Evolutionary conservation across 2,113 vertebrate genomes (phyloP).

Genomic region (Thalassarche chlororhynchos): DNA sequence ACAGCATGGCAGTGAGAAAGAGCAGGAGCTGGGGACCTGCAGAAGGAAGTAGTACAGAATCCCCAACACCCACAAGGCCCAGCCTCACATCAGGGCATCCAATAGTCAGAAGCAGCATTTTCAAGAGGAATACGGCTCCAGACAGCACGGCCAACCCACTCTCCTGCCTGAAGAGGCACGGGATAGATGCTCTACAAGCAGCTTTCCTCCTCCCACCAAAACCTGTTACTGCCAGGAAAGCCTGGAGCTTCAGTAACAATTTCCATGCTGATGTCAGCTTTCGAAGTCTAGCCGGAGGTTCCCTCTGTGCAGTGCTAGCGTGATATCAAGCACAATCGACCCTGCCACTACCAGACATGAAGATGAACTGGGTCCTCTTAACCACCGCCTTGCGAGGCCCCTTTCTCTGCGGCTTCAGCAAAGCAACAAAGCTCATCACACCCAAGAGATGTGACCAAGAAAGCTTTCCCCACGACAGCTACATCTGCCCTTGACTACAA

Average conservation of each 20-base stretch:
- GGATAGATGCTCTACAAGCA: neutral
- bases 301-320: fast-evolving
- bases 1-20: neutral
- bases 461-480: neutral
- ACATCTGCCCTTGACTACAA: neutral
- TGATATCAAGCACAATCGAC: fast-evolving
- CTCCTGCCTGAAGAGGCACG: neutral
- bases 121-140: neutral
- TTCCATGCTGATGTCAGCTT: neutral
- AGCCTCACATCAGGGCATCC: neutral
- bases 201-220: neutral
- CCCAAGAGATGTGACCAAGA: neutral
- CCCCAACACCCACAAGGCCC: neutral
- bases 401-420: neutral
- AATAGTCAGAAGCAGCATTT: neutral
- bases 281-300: fast-evolving
- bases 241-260: neutral
- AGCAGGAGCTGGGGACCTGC: neutral
- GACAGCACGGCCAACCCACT: neutral
- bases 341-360: neutral
- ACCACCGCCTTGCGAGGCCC: neutral
- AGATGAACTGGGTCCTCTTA: too few species aligned
- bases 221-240: neutral
- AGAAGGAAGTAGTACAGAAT: neutral
- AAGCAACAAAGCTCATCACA: neutral